A percentile compares a stretch with the other conserved stretches of the same genome.
Evolutionary conservation across 2,888 invertebrate genomes (phyloP).

Genomic region (Oligia strigilis): DNA sequence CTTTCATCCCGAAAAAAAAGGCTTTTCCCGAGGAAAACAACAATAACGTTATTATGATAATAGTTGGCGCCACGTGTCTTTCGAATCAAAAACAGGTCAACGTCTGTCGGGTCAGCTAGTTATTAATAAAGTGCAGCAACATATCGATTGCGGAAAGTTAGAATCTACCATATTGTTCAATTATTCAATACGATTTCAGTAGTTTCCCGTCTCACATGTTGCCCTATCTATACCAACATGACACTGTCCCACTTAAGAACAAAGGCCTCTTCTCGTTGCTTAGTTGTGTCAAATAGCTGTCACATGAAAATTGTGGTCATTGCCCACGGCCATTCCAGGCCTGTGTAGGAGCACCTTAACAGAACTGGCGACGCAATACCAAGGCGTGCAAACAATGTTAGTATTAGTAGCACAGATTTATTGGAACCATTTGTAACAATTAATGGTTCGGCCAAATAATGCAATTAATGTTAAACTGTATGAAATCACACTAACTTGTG

Average conservation of each 20-base stretch:
- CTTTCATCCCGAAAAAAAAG: no score
- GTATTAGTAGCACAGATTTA: conserved; percentile 30
- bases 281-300: not conserved
- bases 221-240: not conserved
- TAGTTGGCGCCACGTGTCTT: no score
- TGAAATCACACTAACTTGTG: conserved; percentile 33
- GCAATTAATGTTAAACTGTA: conserved; percentile 37
- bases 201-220: no score
- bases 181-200: not conserved
- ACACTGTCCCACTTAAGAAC: not conserved
- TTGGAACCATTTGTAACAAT: conserved; percentile 47
- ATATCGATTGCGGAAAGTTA: not conserved
- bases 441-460: conserved; percentile 43
- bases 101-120: no score
- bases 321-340: not conserved
- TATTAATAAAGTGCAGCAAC: not conserved
- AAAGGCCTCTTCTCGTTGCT: not conserved
- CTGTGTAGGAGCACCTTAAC: not conserved
- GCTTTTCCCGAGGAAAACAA: no score
- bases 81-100: no score
- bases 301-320: not conserved
- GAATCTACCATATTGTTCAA: no score
- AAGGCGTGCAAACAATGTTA: conserved; percentile 26
- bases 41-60: no score
- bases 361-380: conserved; percentile 6